Evolutionary conservation across 1,140 invertebrate genomes (phyloP), one percentile per base, ranked within the genome.

Genomic region (Xylocopa sonorina): DNA sequence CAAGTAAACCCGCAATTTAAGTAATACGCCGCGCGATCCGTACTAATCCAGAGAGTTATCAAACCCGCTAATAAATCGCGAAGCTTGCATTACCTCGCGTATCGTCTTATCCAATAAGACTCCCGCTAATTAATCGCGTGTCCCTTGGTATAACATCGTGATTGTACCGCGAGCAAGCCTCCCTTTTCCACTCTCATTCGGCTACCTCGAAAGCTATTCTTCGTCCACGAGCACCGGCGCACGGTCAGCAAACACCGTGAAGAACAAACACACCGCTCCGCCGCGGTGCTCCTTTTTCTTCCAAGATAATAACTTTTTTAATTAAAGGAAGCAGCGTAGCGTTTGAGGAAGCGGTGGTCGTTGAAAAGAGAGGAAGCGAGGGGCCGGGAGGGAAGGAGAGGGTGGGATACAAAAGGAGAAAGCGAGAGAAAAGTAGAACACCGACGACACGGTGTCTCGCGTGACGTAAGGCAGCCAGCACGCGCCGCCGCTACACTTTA

Each of bases 291-390:
- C 50, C 78, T 34, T 50, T 51, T 77, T 41, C 62, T 53, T 78
- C 55, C 50, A 73, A 81, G 78, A 84, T 77, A 80, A 85, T 77
- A 81, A 75, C 82, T 48, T 66, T 85, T 77, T 84, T 85, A 85
- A 84, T 85, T 85, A 85, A 77, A 77, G 72, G 68, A 84, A 84
- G 62, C 32, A 32, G 27, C 29, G 27, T 18, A 29, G n/a, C n/a
- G n/a, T 5, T n/a, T n/a, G 12, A 32, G 34, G 34, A 29, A 62
- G 29, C 38, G 24, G 14, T 16, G 2, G 5, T 18, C 18, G 18
- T 7, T 10, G n/a, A 12, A 0, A 16, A 41, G 10, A 21, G n/a
- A n/a, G n/a, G n/a, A n/a, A n/a, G n/a, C n/a, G n/a, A n/a, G n/a
- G n/a, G n/a, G n/a, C n/a, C n/a, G n/a, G n/a, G n/a, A n/a, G n/a